Evolutionary conservation across 2,113 vertebrate genomes (phyloP).

Genomic region (Campylomormyrus tamandua): DNA sequence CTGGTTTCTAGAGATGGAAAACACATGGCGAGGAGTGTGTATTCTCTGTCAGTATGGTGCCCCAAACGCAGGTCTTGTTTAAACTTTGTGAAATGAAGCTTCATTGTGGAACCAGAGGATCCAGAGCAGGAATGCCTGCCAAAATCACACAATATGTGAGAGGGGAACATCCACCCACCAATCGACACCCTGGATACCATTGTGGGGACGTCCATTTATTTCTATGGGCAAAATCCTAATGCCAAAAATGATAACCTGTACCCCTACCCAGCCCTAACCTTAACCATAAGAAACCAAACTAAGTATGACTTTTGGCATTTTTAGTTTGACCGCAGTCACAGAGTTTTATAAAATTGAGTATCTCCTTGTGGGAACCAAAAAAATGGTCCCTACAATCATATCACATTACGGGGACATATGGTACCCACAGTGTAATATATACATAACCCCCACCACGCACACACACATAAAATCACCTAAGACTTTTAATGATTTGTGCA

Average conservation of each 20-base stretch:
- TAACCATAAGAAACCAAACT: no score
- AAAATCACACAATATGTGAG: neutral
- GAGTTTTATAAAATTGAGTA: neutral
- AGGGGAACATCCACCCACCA: neutral
- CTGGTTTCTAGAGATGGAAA: neutral
- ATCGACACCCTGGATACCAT: neutral
- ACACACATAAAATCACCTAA: neutral
- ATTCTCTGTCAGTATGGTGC: neutral
- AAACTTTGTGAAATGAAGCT: neutral
- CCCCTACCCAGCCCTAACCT: no score
- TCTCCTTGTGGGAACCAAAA: neutral
- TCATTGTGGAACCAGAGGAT: neutral
- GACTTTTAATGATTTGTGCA: neutral
- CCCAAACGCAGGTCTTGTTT: neutral
- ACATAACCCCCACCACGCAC: neutral
- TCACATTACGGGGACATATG: neutral
- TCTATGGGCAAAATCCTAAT: neutral
- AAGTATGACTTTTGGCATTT: no score
- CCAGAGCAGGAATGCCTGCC: neutral
- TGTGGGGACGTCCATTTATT: neutral
- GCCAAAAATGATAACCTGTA: no score
- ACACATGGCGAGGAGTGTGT: neutral
- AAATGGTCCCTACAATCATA: neutral
- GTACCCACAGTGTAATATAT: neutral
- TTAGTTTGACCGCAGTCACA: neutral